These are phyloP conservation scores for Lepilemur septentrionalis DNA, from an alignment of 2,797 vertebrate species.

Conservation along the genomic window DNA sequence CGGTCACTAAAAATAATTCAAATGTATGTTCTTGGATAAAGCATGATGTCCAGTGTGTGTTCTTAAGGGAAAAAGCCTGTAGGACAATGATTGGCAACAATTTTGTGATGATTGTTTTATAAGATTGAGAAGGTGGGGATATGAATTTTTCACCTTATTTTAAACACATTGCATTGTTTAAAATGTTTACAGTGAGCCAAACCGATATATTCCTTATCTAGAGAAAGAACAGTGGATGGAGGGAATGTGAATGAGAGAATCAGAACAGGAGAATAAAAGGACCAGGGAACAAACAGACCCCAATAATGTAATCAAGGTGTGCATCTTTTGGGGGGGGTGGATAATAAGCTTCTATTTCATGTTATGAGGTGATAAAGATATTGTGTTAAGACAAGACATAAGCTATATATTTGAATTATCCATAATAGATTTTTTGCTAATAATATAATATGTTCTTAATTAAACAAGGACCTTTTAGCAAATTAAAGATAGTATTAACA, in stretches of 20 bases:
- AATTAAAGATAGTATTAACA: constrained; percentile 7
- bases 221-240: neutral
- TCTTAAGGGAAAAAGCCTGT: neutral
- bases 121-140: neutral
- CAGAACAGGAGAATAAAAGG: neutral
- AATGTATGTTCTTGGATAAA: neutral
- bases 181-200: neutral
- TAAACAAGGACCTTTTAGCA: constrained; percentile 4
- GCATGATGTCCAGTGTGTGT: neutral
- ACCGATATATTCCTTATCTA: neutral
- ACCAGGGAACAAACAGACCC: neutral
- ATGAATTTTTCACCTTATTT: neutral
- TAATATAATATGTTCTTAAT: neutral
- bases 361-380: neutral
- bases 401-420: neutral
- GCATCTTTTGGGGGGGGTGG: neutral
- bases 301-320: neutral
- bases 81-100: neutral
- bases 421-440: neutral
- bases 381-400: neutral
- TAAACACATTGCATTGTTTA: neutral
- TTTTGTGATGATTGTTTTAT: neutral
- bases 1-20: neutral
- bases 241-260: neutral
- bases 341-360: neutral